These are phyloP conservation scores for Physella acuta DNA, from an alignment of 1,140 invertebrate species.

Conservation along the genomic window DNA sequence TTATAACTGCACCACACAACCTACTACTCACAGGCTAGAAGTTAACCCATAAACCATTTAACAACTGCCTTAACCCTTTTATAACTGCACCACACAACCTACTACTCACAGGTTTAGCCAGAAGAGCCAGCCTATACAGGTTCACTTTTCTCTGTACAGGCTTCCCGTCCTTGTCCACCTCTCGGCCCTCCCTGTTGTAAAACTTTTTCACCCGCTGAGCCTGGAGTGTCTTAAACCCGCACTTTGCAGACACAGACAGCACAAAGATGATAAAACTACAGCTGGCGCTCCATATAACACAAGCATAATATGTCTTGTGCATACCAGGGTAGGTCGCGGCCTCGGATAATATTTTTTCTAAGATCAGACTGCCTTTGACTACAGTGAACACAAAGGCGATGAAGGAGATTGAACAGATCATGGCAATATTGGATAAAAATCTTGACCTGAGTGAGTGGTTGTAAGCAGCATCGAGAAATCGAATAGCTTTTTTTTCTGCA, in stretches of 20 bases:
- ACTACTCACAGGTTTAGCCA: conserved; percentile 52
- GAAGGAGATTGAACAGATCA: conserved; percentile 32
- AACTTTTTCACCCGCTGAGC: conserved; percentile 40
- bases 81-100: neutral
- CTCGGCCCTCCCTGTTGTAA: conserved; percentile 48
- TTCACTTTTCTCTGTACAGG: conserved; percentile 39
- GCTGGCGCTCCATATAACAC: conserved; percentile 40
- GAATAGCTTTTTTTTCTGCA: conserved; percentile 38
- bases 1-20: neutral
- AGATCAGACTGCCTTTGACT: conserved; percentile 46
- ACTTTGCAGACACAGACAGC: conserved; percentile 33
- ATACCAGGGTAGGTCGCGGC: conserved; percentile 36
- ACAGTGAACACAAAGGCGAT: conserved; percentile 31
- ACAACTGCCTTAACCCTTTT: neutral
- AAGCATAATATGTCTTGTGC: conserved; percentile 51
- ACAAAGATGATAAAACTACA: conserved; percentile 45
- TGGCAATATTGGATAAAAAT: conserved; percentile 30
- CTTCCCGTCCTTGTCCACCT: conserved; percentile 52
- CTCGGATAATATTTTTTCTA: conserved; percentile 43
- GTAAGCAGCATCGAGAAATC: conserved; percentile 38
- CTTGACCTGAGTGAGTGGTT: conserved; percentile 23
- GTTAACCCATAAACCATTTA: neutral
- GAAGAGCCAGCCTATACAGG: conserved; percentile 39
- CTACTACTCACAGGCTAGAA: conserved; percentile 39
- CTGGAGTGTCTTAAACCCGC: conserved; percentile 42